A percentile compares a stretch with the other conserved stretches of the same genome.
Evolutionary conservation across 2,113 vertebrate species (phyloP).

Genomic region (Donacobius atricapilla): DNA sequence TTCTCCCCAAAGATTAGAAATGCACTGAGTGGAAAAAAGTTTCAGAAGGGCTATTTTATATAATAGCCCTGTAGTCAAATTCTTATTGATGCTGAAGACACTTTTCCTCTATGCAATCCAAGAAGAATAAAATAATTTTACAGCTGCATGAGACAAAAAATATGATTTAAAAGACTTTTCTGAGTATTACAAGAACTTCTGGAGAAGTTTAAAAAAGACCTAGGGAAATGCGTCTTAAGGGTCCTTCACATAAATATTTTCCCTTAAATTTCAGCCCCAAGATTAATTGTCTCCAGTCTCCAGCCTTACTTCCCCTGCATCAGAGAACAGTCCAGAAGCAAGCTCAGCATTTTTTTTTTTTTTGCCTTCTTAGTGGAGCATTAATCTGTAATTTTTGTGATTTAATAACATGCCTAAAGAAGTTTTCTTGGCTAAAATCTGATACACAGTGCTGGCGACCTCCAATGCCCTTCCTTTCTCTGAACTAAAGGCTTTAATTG

Average conservation of each 20-base stretch:
- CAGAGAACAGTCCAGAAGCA: constrained; percentile 32
- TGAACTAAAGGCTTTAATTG: constrained; percentile 33
- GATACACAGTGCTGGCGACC: neutral
- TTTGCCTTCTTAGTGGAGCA: constrained; percentile 13
- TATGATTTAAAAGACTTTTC: constrained; percentile 24
- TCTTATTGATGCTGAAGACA: neutral
- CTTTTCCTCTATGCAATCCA: neutral
- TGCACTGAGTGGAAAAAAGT: neutral
- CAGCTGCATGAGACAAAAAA: constrained; percentile 3
- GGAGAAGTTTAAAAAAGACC: constrained; percentile 37
- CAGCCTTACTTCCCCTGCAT: neutral
- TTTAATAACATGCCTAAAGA: constrained; percentile 36
- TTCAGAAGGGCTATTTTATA: neutral
- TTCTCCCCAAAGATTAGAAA: neutral
- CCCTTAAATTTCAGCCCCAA: constrained; percentile 11
- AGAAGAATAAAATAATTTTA: constrained; percentile 35
- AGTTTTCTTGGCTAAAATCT: constrained; percentile 55
- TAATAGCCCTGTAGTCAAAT: neutral
- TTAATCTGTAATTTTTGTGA: constrained; percentile 57
- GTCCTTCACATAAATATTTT: constrained; percentile 48
- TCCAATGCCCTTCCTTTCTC: constrained; percentile 36
- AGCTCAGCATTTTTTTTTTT: constrained; percentile 20
- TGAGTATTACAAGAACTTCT: constrained; percentile 42
- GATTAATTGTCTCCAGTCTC: constrained; percentile 29
- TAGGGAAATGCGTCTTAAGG: constrained; percentile 35